Percentiles rank a stretch among this genome's conserved stretches.
Conservation (phyloP, 2,888 invertebrate species). For the Torymus auratus region DNA sequence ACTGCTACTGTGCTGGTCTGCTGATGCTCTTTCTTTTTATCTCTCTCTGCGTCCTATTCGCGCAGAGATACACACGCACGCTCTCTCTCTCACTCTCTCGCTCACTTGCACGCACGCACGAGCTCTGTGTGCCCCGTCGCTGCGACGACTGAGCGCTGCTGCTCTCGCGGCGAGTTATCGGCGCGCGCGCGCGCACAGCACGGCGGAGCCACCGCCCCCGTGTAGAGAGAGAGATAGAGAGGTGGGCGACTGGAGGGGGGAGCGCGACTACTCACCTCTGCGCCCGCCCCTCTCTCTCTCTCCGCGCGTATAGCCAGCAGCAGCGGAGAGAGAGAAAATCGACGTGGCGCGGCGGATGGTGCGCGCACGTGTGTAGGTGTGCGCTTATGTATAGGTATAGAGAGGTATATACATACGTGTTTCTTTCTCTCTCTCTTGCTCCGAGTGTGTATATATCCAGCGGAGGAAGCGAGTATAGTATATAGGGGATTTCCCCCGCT, state of each 20-base stretch:
- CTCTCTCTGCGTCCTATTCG: too few relatives aligned
- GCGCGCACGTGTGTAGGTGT: background rate
- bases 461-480: background rate
- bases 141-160: background rate
- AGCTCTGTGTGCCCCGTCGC: background rate
- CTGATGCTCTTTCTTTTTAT: too few relatives aligned
- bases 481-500: slow-evolving; percentile 24
- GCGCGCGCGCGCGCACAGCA: slow-evolving; percentile 7
- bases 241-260: too few relatives aligned
- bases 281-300: slow-evolving; percentile 23
- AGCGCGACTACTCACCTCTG: background rate
- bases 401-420: too few relatives aligned
- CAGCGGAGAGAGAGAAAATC: slow-evolving; percentile 13
- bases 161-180: too few relatives aligned
- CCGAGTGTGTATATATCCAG: too few relatives aligned
- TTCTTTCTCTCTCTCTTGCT: too few relatives aligned
- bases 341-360: slow-evolving; percentile 28
- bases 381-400: too few relatives aligned
- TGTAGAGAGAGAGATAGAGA: background rate
- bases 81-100: too few relatives aligned
- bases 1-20: too few relatives aligned
- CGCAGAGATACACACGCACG: too few relatives aligned
- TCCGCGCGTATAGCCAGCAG: too few relatives aligned
- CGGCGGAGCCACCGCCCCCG: background rate
- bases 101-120: background rate